phyloP scores from a whole-genome alignment of 2,797 vertebrate species.

The Chelon auratus region DNA sequence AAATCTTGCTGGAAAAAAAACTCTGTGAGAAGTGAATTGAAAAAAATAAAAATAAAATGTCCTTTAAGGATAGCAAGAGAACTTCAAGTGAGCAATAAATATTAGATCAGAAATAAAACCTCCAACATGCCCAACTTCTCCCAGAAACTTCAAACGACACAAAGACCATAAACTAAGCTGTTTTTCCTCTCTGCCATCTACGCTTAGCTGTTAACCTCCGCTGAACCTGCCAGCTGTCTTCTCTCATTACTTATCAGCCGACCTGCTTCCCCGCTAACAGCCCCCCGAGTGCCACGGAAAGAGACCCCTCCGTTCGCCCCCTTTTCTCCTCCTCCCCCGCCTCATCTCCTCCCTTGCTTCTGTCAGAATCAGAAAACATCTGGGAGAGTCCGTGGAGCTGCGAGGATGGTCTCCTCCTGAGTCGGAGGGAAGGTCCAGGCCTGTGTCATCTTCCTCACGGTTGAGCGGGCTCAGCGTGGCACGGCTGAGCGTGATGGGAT shows the following conservation, averaged over 20 bases:
- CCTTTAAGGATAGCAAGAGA: background rate
- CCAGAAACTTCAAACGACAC: constrained; percentile 19
- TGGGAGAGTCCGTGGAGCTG: constrained; percentile 38
- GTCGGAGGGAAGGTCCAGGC: constrained; percentile 49
- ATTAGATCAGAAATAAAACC: background rate
- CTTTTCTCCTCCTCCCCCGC: constrained; percentile 8
- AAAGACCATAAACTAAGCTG: constrained; percentile 37
- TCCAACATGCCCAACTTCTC: background rate
- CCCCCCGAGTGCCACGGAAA: constrained; percentile 57
- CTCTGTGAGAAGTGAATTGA: too few species aligned
- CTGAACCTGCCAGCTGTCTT: constrained; percentile 83
- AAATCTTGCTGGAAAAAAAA: background rate
- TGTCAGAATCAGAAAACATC: constrained; percentile 72
- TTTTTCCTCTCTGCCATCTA: constrained; percentile 69
- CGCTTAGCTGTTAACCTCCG: constrained; percentile 74
- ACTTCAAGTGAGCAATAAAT: background rate
- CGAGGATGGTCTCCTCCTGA: constrained; percentile 20
- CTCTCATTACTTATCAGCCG: constrained; percentile 73
- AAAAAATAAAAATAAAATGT: background rate
- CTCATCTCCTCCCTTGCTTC: constrained; percentile 35
- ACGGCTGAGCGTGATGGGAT: constrained; percentile 72
- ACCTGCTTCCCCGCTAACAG: constrained; percentile 64
- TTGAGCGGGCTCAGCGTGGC: constrained; percentile 40
- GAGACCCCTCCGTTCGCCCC: constrained; percentile 40
- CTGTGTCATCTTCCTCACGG: constrained; percentile 61